Evolutionary conservation across 2,113 vertebrate genomes (phyloP), one percentile per base, ranked within the genome.

Genomic region (Gila orcuttii): DNA sequence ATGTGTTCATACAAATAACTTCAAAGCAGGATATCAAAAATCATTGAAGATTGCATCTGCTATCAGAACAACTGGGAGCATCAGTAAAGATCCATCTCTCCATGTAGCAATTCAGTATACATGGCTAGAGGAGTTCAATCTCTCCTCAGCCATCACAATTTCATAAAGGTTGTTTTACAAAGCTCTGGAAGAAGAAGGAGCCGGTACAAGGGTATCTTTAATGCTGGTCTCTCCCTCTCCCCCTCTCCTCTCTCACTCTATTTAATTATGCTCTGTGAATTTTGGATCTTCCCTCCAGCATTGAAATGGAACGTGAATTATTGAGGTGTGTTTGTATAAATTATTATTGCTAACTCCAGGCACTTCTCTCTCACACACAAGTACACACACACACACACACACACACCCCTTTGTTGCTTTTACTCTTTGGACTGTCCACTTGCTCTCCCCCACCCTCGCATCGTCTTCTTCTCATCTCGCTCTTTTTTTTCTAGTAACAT

Each of bases 291-390:
- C 95, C 95, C 95, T 95, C 93, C 94, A 95, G 95, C 95, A 95
- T 95, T 94, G 95, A 95, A 95, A 94, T 95, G 91, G 92, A 95
- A 95, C 86, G 92, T 95, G 94, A 95, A 95, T 95, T 95, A 96
- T 96, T 96, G 93, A 96, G 95, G 95, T 95, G 94, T 96, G 95
- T 96, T 96, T 95, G 95, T 96, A 96, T 96, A 95, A 96, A 96
- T 96, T 96, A 96, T 96, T 95, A 95, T 96, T 95, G 90, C 94
- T 95, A 95, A 95, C 95, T 95, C 93, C 93, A 93, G 95, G 95
- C 95, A 94, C 89, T 94, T 95, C 93, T 95, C 93, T 90, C 91
- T 91, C 92, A 87, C 87, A 86, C 84, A 64, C 74, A 88, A 85
- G 31, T 86, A 86, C 82, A 31, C 79, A 88, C 36, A 68, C 84